Evolutionary conservation across 2,797 vertebrate genomes (phyloP).

Genomic region (Rhabdophis nuchalis): DNA sequence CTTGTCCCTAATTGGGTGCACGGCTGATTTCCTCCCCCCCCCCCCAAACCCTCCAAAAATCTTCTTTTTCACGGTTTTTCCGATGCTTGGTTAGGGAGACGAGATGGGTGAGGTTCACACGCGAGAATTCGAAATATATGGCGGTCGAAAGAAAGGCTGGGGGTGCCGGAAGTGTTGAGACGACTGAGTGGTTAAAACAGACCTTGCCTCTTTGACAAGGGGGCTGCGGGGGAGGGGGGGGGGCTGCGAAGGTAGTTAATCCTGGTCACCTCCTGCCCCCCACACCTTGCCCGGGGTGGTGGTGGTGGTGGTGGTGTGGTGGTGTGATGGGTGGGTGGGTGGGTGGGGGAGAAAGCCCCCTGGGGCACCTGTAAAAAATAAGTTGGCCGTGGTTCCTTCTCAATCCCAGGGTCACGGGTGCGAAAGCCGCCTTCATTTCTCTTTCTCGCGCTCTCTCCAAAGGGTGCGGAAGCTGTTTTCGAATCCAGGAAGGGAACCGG

Average conservation of each 20-base stretch:
- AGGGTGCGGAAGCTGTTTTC: constrained; percentile 37
- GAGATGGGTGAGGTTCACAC: not conserved
- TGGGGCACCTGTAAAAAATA: not conserved
- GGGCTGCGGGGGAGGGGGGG: not conserved
- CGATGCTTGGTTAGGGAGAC: not conserved
- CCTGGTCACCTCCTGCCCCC: not conserved
- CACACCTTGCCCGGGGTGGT: not conserved
- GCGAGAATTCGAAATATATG: not conserved
- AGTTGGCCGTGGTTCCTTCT: constrained; percentile 29
- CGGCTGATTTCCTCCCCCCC: not conserved
- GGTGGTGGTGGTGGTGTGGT: too few relatives aligned
- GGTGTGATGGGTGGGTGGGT: too few relatives aligned
- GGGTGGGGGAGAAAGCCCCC: not conserved
- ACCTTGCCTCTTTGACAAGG: not conserved
- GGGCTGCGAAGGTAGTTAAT: not conserved
- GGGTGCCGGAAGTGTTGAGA: not conserved
- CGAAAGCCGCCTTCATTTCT: constrained; percentile 51
- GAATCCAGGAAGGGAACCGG: constrained; percentile 38
- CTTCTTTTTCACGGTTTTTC: not conserved
- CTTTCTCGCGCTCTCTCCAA: constrained; percentile 44
- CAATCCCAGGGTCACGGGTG: constrained; percentile 45
- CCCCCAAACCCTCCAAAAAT: too few relatives aligned
- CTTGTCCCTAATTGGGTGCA: not conserved
- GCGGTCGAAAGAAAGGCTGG: not conserved
- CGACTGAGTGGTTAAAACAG: not conserved